Evolutionary conservation across 2,888 invertebrate genomes (phyloP).

Genomic region (Dugesia japonica): DNA sequence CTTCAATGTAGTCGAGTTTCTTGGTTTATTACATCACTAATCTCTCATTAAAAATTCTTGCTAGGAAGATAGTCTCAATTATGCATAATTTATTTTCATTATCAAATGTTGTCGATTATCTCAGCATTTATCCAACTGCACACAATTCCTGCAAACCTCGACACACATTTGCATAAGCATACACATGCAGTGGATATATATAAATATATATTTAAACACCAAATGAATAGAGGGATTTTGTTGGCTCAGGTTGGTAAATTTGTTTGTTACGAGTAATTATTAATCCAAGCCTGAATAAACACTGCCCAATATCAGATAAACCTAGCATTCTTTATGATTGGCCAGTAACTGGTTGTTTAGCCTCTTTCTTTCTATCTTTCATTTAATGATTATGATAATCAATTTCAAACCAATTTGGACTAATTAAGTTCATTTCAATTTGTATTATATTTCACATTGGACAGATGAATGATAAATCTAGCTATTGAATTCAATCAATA

Average conservation of each 20-base stretch:
- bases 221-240: not conserved
- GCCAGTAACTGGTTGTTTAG: not conserved
- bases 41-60: slow-evolving; percentile 20
- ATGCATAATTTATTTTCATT: slow-evolving; percentile 20
- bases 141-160: not conserved
- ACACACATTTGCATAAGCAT: too few species aligned
- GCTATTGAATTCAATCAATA: not conserved
- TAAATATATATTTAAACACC: not conserved
- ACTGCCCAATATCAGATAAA: not conserved
- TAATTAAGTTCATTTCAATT: not conserved
- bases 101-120: slow-evolving; percentile 9
- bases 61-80: not conserved
- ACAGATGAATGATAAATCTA: not conserved
- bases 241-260: not conserved
- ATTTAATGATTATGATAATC: not conserved
- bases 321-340: not conserved
- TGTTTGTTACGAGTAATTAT: not conserved
- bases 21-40: not conserved
- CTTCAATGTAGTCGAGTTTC: not conserved
- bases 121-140: not conserved
- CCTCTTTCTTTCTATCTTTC: not conserved
- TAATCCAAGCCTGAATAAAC: not conserved
- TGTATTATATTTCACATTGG: not conserved
- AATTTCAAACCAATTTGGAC: not conserved
- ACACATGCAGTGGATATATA: too few species aligned